phyloP scores from a whole-genome alignment of 2,113 vertebrate species.

The Bolborhynchus lineola region DNA sequence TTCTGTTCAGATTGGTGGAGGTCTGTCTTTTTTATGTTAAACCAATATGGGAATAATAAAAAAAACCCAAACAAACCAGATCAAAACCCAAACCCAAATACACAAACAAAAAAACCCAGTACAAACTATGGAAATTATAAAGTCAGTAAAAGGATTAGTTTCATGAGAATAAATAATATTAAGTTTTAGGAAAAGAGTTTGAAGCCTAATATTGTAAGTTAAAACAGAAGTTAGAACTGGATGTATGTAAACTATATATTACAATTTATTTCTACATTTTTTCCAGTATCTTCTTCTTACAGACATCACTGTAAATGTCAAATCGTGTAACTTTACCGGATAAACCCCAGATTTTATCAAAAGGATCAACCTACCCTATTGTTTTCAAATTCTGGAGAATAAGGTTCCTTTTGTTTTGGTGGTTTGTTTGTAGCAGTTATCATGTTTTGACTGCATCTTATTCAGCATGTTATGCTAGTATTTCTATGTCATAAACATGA shows the following conservation, averaged over 20 bases:
- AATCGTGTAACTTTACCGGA: neutral
- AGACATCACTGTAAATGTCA: neutral
- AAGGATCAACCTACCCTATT: accelerated
- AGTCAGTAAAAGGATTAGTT: accelerated
- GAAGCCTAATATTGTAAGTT: neutral
- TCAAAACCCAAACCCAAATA: neutral
- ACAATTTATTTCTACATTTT: neutral
- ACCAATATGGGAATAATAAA: neutral
- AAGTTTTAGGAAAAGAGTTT: neutral
- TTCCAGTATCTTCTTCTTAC: neutral
- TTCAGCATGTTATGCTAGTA: neutral
- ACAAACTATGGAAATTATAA: neutral
- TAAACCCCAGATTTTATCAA: neutral
- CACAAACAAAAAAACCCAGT: accelerated
- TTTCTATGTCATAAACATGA: neutral
- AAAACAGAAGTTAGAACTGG: neutral
- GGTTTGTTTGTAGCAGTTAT: neutral
- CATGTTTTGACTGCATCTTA: neutral
- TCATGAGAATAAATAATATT: neutral
- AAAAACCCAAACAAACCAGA: neutral
- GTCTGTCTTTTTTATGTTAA: neutral
- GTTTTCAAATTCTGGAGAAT: neutral
- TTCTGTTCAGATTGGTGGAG: neutral
- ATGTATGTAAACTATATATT: neutral
- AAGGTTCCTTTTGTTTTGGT: neutral